Evolutionary conservation across 2,113 vertebrate species (phyloP).

Genomic region (Numenius arquata): DNA sequence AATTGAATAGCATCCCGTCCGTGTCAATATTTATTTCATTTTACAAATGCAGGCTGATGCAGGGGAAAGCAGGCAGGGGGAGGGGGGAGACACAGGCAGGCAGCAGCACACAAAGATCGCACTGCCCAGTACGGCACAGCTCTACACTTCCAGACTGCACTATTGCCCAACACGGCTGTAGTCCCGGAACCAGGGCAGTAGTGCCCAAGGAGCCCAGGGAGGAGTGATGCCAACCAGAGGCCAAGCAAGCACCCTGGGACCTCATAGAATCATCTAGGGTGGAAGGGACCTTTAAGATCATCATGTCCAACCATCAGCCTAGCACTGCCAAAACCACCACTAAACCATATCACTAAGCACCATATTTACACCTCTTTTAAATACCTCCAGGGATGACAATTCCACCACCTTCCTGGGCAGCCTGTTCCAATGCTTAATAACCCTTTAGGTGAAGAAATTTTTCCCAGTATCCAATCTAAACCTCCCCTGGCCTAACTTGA

Average conservation of each 20-base stretch:
- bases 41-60: slow-evolving; percentile 63
- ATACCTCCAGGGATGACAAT: not conserved
- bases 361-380: not conserved
- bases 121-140: not conserved
- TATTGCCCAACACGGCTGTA: fast-evolving
- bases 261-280: not conserved
- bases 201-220: not conserved
- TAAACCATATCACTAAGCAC: not conserved
- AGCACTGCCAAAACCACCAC: not conserved
- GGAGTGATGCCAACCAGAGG: not conserved
- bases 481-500: not conserved
- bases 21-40: slow-evolving; percentile 86
- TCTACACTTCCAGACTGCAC: not conserved
- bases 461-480: not conserved
- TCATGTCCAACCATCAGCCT: not conserved
- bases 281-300: not conserved
- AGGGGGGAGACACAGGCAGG: not conserved
- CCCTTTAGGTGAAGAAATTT: not conserved
- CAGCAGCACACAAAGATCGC: not conserved
- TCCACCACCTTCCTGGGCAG: not conserved
- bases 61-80: slow-evolving; percentile 22
- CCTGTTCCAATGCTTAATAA: not conserved
- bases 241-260: not conserved
- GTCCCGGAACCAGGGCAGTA: not conserved
- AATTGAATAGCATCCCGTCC: slow-evolving; percentile 82